Evolutionary conservation across 2,888 invertebrate species (phyloP), one percentile per base, ranked within the genome.

Genomic region (Idaea straminata): DNA sequence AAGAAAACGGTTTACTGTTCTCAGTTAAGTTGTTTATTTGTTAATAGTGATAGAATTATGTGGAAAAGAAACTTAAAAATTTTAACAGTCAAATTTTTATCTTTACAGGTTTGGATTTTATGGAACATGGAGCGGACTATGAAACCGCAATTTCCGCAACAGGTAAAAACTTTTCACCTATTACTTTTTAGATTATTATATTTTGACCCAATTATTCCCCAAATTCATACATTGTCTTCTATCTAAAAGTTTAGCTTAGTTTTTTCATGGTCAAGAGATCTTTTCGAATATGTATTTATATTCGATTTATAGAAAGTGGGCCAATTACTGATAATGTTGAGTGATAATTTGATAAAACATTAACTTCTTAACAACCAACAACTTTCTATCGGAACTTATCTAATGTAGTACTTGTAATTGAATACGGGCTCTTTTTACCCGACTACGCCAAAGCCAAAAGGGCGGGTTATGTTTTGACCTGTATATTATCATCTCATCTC

Each of bases 81-180:
- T 66, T 63, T 62, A 60, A 35, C n/a, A 35, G 63, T 47, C 1
- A 64, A 7, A 36, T 13, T 38, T 68, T 65, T 34, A 59, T 66
- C 67, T 64, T 86, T 93, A 77, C 91, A 95, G 95, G 95, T 90
- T 93, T 95, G 91, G 95, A 96, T 88, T 96, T 96, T 86, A 94
- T 95, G 84, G 95, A 95, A 83, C 95, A 95, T 93, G 95, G 95
- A 74, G 95, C 95, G 80, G 95, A 95, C 86, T 96, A 95, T 86
- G 96, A 96, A 88, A 94, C 94, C 77, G 96, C 96, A 72, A 94
- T 96, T 77, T 95, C 95, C 80, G 95, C 94, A 69, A 95, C 95
- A 84, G 95, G 96, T 95, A 82, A 89, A 90, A 82, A 34, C 25
- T 15, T 16, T 36, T 0, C 47, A 47, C 13, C 6, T 47, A 7